These are phyloP conservation scores for Cathartes aura DNA, from an alignment of 2,113 vertebrate genomes.

Conservation along the genomic window DNA sequence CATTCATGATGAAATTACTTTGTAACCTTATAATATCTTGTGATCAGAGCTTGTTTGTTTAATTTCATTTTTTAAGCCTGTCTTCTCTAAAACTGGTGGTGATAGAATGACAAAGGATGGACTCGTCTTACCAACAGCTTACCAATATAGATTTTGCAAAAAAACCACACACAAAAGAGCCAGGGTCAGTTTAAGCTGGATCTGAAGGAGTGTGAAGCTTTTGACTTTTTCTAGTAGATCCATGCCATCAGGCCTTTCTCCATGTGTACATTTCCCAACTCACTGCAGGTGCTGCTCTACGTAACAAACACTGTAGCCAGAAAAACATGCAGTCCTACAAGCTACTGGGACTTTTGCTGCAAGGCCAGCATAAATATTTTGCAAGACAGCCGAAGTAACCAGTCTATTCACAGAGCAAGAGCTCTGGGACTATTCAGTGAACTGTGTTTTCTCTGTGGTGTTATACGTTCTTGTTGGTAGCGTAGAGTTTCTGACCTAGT, in stretches of 20 bases:
- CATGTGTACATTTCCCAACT: fast-evolving
- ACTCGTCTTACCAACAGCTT: not conserved
- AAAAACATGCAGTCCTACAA: not conserved
- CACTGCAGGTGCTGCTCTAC: not conserved
- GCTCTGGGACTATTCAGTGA: not conserved
- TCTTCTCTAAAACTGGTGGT: not conserved
- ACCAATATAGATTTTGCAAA: not conserved
- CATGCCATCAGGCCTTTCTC: not conserved
- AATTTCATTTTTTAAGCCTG: not conserved
- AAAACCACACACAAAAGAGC: not conserved
- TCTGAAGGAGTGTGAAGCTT: not conserved
- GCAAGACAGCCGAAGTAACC: not conserved
- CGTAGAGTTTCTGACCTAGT: not conserved
- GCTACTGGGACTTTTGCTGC: not conserved
- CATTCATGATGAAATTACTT: not conserved
- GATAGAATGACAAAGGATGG: not conserved
- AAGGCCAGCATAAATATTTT: not conserved
- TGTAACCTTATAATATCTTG: not conserved
- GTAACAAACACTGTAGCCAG: not conserved
- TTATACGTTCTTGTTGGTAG: not conserved
- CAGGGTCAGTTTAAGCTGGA: not conserved
- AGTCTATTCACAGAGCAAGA: not conserved
- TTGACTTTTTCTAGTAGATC: not conserved
- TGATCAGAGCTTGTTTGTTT: not conserved
- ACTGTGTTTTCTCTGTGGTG: not conserved